Percentiles rank a stretch among this genome's conserved stretches.
Conservation (phyloP, 1,140 invertebrate species). For the Euschistus heros region DNA sequence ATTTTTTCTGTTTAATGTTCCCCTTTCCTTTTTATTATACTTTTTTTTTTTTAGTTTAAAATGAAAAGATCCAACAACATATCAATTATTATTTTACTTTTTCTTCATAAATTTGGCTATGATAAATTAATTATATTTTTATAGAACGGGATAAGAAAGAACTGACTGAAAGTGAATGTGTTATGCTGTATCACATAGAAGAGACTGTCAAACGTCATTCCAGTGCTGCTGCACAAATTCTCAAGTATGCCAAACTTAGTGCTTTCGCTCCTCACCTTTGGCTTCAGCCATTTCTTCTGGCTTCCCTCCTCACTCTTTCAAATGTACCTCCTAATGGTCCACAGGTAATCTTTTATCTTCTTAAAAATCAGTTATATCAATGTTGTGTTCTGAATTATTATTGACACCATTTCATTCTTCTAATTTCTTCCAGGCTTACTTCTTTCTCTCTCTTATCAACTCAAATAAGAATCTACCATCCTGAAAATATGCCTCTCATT, state of each 20-base stretch:
- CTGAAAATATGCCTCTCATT: too few relatives aligned
- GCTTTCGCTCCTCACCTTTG: conserved; percentile 40
- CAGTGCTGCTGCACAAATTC: conserved; percentile 40
- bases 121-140: not conserved
- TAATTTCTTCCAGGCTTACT: too few relatives aligned
- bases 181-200: conserved; percentile 46
- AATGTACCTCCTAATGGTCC: conserved; percentile 39
- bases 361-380: too few relatives aligned
- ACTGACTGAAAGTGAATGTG: conserved; percentile 36
- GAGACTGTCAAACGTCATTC: conserved; percentile 39
- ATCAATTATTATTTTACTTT: not conserved
- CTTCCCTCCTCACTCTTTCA: conserved; percentile 39
- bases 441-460: too few relatives aligned
- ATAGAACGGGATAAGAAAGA: conserved; percentile 20
- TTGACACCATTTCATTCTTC: too few relatives aligned
- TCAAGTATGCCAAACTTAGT: conserved; percentile 40
- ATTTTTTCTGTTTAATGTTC: too few relatives aligned
- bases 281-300: conserved; percentile 44
- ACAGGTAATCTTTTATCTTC: conserved; percentile 32
- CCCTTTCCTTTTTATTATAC: too few relatives aligned
- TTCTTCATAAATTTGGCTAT: not conserved
- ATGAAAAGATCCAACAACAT: too few relatives aligned
- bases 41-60: too few relatives aligned
- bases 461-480: too few relatives aligned
- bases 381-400: too few relatives aligned